Evolutionary conservation across 2,113 vertebrate genomes (phyloP).

Genomic region (Misgurnus anguillicaudatus): DNA sequence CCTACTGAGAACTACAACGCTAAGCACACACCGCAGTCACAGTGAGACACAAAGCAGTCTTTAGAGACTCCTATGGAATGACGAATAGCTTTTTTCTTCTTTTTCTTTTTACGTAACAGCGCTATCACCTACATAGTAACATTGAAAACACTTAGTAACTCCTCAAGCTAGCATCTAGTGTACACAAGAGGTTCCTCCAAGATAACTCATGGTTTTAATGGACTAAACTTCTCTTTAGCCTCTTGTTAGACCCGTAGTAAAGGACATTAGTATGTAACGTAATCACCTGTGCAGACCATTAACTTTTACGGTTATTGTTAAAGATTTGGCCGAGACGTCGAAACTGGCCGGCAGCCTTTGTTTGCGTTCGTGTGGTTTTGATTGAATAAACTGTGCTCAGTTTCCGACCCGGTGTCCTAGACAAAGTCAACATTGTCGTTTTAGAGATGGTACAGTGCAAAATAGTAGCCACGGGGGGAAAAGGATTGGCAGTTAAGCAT

Average conservation of each 20-base stretch:
- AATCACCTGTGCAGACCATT: constrained; percentile 73
- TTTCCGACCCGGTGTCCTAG: constrained; percentile 44
- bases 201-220: constrained; percentile 80
- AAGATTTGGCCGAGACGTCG: constrained; percentile 50
- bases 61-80: constrained; percentile 95
- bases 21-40: constrained; percentile 98
- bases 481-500: constrained; percentile 79
- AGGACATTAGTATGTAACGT: constrained; percentile 88
- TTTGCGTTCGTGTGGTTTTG: constrained; percentile 44
- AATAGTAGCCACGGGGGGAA: constrained; percentile 73
- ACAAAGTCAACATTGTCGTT: constrained; percentile 25
- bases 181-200: constrained; percentile 88
- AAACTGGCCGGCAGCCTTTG: constrained; percentile 53
- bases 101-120: constrained; percentile 79
- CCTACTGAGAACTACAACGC: constrained; percentile 94
- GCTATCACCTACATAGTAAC: constrained; percentile 96
- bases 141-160: constrained; percentile 98
- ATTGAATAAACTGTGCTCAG: constrained; percentile 41
- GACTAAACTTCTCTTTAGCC: constrained; percentile 80
- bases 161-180: constrained; percentile 90
- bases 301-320: constrained; percentile 71
- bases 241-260: constrained; percentile 82
- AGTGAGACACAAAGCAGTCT: constrained; percentile 99
- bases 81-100: constrained; percentile 85
- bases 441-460: constrained; percentile 75